Base-by-base conservation (phyloP, 2,797 vertebrate species). In the Pempheris klunzingeri region DNA sequence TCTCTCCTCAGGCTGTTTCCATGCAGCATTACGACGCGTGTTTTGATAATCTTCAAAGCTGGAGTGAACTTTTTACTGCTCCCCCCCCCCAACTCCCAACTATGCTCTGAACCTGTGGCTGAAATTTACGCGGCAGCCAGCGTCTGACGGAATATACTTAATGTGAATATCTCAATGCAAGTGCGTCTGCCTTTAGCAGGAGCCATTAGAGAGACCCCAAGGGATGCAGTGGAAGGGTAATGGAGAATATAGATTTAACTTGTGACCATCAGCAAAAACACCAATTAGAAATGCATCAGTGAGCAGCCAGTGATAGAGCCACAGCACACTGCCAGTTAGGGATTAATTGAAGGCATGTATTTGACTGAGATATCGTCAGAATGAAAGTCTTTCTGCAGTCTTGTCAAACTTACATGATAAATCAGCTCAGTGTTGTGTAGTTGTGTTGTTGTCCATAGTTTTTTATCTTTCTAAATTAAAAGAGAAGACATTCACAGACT, bases 251-350 rank as follows among this genome's bases (percentile, higher is more conserved):
- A 85, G 92, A 93, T 92, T 87, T 84, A 90, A 88, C 88, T 90
- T 93, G 86, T 91, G 91, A 93, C 90, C 92, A 93, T 93, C 92
- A 94, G 92, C 92, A 92, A 90, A 94, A 91, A 92, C 89, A 80
- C 88, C 90, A 94, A 93, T 94, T 92, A 90, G 89, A 90, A 91
- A 92, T 91, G 88, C 93, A 93, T 93, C 92, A 92, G 90, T 50
- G 36, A 86, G 82, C 83, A 80, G 82, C 59, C 63, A 20, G 88
- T 11, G 57, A 80, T 84, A 80, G 39, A 81, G 78, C 78, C 64
- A 76, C 82, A 88, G 84, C 53, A 49, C 72, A 55, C 80, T 68
- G 80, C 75, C 83, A 77, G 73, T 73, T 71, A 69, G 78, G 80
- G 88, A 87, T 90, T 82, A 85, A 83, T 83, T 78, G 80, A 86